phyloP scores from a whole-genome alignment of 1,140 invertebrate genomes.

The Drosophila carrolli region DNA sequence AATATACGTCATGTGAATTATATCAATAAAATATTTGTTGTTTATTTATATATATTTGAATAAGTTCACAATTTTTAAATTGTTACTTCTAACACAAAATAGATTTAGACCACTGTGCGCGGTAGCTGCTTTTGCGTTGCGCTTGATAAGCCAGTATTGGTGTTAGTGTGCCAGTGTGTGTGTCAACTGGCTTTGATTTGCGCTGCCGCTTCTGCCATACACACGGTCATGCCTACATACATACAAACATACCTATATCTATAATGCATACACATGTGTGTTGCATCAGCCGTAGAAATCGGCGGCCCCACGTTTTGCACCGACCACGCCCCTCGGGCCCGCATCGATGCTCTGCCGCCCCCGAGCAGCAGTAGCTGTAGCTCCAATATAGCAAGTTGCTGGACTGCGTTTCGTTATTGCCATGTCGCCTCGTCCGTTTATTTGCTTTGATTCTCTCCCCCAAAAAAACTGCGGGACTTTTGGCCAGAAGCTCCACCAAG shows the following conservation, averaged over 20 bases:
- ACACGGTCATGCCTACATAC: background rate
- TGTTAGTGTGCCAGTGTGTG: slow-evolving; percentile 56
- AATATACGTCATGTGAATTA: too few relatives aligned
- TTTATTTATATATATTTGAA: too few relatives aligned
- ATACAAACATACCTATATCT: slow-evolving; percentile 3
- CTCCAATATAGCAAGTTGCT: slow-evolving; percentile 69
- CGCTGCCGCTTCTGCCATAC: slow-evolving; percentile 48
- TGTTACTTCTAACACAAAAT: background rate
- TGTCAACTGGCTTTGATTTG: slow-evolving; percentile 80
- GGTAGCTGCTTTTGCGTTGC: slow-evolving; percentile 68
- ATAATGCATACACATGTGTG: slow-evolving; percentile 58
- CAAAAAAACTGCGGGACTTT: slow-evolving; percentile 13
- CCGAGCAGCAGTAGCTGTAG: slow-evolving; percentile 47
- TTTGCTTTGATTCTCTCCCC: slow-evolving; percentile 42
- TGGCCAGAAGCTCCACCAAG: slow-evolving; percentile 20
- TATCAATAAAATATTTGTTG: too few relatives aligned
- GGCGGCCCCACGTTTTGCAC: slow-evolving; percentile 68
- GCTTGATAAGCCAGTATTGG: slow-evolving; percentile 66
- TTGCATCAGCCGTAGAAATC: slow-evolving; percentile 81
- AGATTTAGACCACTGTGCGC: slow-evolving; percentile 42
- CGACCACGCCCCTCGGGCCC: slow-evolving; percentile 55
- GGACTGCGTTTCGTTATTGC: slow-evolving; percentile 54
- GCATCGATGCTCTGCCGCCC: slow-evolving; percentile 33
- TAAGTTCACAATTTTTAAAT: too few relatives aligned
- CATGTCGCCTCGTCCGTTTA: slow-evolving; percentile 36